Evolutionary conservation across 2,113 vertebrate species (phyloP).

Genomic region (Oryzias curvinotus): DNA sequence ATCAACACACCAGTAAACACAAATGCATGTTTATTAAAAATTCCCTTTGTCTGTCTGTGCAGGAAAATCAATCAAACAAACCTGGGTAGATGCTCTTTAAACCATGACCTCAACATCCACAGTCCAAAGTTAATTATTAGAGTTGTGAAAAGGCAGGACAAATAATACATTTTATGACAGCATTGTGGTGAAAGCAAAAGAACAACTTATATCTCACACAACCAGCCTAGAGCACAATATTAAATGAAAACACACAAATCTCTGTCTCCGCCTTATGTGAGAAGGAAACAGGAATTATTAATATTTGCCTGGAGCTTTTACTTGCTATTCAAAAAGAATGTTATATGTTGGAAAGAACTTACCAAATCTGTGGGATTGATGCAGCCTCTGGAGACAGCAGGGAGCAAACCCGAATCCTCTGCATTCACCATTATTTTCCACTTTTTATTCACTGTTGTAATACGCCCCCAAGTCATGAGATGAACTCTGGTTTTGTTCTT

Average conservation of each 20-base stretch:
- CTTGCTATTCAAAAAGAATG: slow-evolving; percentile 1
- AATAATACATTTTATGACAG: slow-evolving; percentile 38
- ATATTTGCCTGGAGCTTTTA: slow-evolving; percentile 7
- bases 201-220: slow-evolving; percentile 24
- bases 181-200: slow-evolving; percentile 45
- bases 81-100: slow-evolving; percentile 38
- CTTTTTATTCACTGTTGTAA: background rate
- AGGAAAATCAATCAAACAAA: slow-evolving; percentile 47
- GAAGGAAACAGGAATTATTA: slow-evolving; percentile 3
- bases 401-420: background rate
- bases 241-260: slow-evolving; percentile 15
- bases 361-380: slow-evolving; percentile 4
- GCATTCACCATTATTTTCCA: background rate
- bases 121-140: slow-evolving; percentile 49
- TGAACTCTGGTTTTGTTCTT: background rate
- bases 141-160: slow-evolving; percentile 21
- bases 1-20: background rate
- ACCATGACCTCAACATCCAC: slow-evolving; percentile 51
- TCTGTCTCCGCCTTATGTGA: slow-evolving; percentile 5
- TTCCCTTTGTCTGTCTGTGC: slow-evolving; percentile 21
- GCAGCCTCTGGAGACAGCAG: background rate
- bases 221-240: slow-evolving; percentile 8
- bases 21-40: slow-evolving; percentile 10
- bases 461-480: background rate
- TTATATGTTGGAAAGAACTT: slow-evolving; percentile 3